Percentiles rank a stretch among this genome's conserved stretches.
These are phyloP conservation scores for Phylloscopus trochilus DNA, from an alignment of 2,113 vertebrate species.

Conservation along the genomic window DNA sequence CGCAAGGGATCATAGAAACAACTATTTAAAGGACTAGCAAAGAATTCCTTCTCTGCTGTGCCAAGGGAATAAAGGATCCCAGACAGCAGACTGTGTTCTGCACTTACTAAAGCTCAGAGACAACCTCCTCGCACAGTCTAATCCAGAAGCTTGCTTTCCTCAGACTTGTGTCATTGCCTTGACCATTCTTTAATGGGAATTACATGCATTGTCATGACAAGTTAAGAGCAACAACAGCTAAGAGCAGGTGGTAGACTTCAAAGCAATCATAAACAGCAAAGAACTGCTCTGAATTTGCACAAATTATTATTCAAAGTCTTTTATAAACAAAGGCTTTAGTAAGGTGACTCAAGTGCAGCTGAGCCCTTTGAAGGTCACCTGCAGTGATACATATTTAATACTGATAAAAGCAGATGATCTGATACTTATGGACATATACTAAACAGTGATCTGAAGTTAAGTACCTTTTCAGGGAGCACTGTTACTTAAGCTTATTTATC, in stretches of 20 bases:
- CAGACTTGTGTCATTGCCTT: neutral
- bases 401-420: neutral
- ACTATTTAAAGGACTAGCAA: neutral
- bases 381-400: neutral
- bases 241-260: neutral
- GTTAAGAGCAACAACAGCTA: neutral
- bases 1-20: neutral
- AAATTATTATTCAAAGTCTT: neutral
- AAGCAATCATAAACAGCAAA: neutral
- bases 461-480: neutral
- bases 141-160: neutral
- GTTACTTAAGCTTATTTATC: neutral
- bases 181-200: neutral
- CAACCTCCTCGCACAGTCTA: neutral
- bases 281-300: neutral
- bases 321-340: neutral
- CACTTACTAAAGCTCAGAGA: neutral
- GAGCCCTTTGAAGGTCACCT: neutral
- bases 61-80: neutral
- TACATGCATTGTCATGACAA: neutral
- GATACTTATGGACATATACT: neutral
- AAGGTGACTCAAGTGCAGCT: neutral
- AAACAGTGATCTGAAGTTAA: neutral
- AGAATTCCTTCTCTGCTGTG: neutral
- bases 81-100: neutral